phyloP scores from a whole-genome alignment of 2,797 vertebrate species.

The Myotis planiceps region DNA sequence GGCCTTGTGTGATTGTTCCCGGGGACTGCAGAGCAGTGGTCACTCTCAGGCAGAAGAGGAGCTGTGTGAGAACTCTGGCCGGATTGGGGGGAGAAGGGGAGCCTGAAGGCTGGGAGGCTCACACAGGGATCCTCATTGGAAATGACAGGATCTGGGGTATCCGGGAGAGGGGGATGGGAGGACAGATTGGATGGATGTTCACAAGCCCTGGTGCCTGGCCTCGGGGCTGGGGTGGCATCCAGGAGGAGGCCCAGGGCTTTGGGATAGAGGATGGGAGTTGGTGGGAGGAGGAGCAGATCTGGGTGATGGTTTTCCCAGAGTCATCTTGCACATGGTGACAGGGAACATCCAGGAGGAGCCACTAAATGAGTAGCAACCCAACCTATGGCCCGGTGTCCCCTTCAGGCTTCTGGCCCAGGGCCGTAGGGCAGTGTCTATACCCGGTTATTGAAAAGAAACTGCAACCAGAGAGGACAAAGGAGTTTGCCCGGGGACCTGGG shows the following conservation, averaged over 20 bases:
- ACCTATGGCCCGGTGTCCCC: not conserved
- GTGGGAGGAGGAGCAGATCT: not conserved
- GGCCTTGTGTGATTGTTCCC: not conserved
- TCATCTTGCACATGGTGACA: not conserved
- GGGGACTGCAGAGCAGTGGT: not conserved
- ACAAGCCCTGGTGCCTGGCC: not conserved
- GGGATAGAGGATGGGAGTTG: not conserved
- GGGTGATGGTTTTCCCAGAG: not conserved
- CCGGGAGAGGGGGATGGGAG: not conserved
- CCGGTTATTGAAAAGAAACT: not conserved
- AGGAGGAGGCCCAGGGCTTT: not conserved
- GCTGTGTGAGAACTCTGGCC: too few relatives aligned
- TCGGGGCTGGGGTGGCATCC: not conserved
- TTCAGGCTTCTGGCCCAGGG: not conserved
- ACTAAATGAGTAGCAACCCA: not conserved
- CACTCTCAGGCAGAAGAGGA: not conserved
- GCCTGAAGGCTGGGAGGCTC: not conserved
- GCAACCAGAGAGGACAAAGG: not conserved
- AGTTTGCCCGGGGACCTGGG: not conserved
- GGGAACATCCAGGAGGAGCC: not conserved
- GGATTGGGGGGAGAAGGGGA: not conserved
- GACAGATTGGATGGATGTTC: not conserved
- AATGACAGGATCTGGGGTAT: not conserved
- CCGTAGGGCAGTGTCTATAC: not conserved
- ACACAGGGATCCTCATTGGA: not conserved